Conservation (phyloP, 1,140 invertebrate species). For the Ericerus pela region DNA sequence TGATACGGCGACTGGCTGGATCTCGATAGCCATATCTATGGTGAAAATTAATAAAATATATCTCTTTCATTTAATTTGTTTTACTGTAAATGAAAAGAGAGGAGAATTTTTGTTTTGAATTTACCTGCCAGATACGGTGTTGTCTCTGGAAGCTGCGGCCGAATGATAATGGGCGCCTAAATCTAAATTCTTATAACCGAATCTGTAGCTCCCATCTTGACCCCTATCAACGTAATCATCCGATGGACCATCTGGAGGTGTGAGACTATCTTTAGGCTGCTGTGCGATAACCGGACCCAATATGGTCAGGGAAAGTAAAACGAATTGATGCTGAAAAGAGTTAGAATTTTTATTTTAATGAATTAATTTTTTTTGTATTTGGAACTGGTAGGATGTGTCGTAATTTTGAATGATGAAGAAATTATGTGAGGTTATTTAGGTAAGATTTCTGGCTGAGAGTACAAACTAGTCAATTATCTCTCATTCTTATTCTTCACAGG, state of each 20-base stretch:
- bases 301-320: too few species aligned
- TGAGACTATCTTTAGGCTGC: too few species aligned
- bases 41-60: constrained; percentile 1
- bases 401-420: too few species aligned
- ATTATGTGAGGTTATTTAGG: too few species aligned
- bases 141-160: constrained; percentile 24
- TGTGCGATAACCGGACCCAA: too few species aligned
- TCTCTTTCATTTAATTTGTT: not conserved
- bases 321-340: too few species aligned
- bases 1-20: constrained; percentile 43
- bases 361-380: too few species aligned
- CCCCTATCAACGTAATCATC: constrained; percentile 21
- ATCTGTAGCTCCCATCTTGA: constrained; percentile 25
- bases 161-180: constrained; percentile 24
- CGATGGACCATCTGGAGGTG: constrained; percentile 12
- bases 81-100: not conserved
- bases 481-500: too few species aligned
- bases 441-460: too few species aligned
- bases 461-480: too few species aligned
- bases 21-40: constrained; percentile 46
- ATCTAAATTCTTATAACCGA: constrained; percentile 27
- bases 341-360: too few species aligned
- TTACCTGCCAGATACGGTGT: constrained; percentile 27
- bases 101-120: not conserved
- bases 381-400: too few species aligned